Evolutionary conservation across 1,140 invertebrate genomes (phyloP).

Genomic region (Dinothrombium tinctorium): DNA sequence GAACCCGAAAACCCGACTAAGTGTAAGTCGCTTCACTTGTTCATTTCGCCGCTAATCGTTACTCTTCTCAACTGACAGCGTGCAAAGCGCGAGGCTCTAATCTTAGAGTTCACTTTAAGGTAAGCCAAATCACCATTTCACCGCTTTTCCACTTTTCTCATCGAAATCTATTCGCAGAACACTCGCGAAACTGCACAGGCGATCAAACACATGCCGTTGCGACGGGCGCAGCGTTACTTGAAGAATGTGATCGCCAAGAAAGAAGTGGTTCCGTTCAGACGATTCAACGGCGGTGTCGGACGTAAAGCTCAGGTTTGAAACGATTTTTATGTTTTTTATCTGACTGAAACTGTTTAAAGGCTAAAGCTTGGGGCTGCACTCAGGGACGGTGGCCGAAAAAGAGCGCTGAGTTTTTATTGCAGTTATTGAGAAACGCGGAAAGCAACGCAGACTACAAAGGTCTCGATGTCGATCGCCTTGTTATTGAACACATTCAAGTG

Average conservation of each 20-base stretch:
- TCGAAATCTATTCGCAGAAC: slow-evolving; percentile 31
- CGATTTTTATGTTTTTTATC: slow-evolving; percentile 4
- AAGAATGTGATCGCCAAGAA: slow-evolving; percentile 92
- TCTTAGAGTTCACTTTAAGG: slow-evolving; percentile 84
- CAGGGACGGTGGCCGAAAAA: slow-evolving; percentile 98
- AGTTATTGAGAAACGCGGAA: slow-evolving; percentile 91
- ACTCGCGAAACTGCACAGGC: slow-evolving; percentile 93
- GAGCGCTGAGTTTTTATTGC: slow-evolving; percentile 88
- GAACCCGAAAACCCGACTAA: no score
- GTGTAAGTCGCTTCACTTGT: no score
- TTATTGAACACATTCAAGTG: slow-evolving; percentile 94
- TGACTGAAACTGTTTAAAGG: slow-evolving; percentile 24
- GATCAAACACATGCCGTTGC: slow-evolving; percentile 77
- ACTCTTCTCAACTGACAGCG: slow-evolving; percentile 24
- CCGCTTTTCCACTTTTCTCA: background rate
- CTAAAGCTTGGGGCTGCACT: slow-evolving; percentile 82
- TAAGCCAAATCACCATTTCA: slow-evolving; percentile 8
- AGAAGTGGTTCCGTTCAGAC: slow-evolving; percentile 94
- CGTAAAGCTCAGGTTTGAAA: slow-evolving; percentile 59
- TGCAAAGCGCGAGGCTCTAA: slow-evolving; percentile 96
- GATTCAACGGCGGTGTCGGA: slow-evolving; percentile 92
- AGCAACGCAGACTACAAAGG: slow-evolving; percentile 94
- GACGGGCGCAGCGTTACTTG: slow-evolving; percentile 73
- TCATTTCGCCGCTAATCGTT: no score
- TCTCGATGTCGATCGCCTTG: slow-evolving; percentile 83